These are phyloP conservation scores for Ara ararauna DNA, from an alignment of 2,797 vertebrate species.

Conservation along the genomic window DNA sequence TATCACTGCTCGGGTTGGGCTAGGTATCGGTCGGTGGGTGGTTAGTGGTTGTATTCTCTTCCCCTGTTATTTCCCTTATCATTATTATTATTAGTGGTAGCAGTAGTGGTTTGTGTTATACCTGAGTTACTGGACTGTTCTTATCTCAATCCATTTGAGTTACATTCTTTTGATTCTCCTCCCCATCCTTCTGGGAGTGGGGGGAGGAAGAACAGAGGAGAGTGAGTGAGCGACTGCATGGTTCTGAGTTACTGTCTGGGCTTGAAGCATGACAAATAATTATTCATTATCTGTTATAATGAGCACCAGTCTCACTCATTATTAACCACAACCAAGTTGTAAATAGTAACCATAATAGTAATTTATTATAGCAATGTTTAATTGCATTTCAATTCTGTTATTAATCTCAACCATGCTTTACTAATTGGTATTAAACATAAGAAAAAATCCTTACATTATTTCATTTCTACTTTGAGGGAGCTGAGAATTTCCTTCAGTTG, in stretches of 20 bases:
- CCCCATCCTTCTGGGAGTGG: background rate
- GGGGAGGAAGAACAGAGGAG: background rate
- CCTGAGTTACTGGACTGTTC: background rate
- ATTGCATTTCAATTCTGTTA: background rate
- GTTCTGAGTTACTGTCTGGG: background rate
- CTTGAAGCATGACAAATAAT: background rate
- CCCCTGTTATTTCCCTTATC: too few species aligned
- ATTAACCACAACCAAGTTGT: conserved; percentile 9
- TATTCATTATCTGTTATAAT: background rate
- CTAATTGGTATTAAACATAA: conserved; percentile 17
- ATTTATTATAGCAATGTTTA: background rate
- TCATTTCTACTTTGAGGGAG: conserved; percentile 1
- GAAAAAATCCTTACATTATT: background rate
- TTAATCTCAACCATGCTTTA: conserved; percentile 30
- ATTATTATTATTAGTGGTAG: too few species aligned
- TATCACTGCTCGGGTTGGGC: too few species aligned
- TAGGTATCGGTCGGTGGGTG: too few species aligned
- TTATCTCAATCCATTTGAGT: background rate
- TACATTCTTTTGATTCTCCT: background rate
- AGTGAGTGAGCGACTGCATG: background rate
- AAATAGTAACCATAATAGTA: conserved; percentile 9
- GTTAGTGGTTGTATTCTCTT: too few species aligned
- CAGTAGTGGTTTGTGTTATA: too few species aligned
- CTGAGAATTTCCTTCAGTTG: background rate
- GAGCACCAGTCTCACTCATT: background rate